Evolutionary conservation across 1,140 invertebrate genomes (phyloP), one percentile per base, ranked within the genome.

Genomic region (Drosophila sucinea): DNA sequence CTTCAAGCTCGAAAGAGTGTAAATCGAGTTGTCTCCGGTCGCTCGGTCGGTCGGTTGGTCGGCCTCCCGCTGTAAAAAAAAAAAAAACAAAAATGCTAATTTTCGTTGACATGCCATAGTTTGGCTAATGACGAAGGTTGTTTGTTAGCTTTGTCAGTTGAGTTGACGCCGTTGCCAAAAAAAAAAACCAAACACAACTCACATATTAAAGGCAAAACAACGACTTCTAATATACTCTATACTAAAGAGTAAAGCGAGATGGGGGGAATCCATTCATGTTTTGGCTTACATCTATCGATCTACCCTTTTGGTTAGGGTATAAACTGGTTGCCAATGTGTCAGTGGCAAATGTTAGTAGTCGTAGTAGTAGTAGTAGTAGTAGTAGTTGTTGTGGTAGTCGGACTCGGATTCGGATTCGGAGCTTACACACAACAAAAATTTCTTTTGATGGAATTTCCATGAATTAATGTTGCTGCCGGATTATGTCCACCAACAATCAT

Each of bases 81-180:
- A 71, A 79, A 86, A 75, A 79, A 71, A 79, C 81, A 75, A 79
- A 79, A 77, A 79, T 87, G 84, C 84, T 87, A 87, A 87, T 87
- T 87, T 87, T 81, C 73, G 84, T 89, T 87, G 84, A 87, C 84
- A 87, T 87, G 84, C 84, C 84, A 84, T 87, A 87, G 84, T 87
- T 87, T 87, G 84, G 84, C 84, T 87, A 87, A 89, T 87, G 84
- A 87, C 77, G 84, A 87, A 87, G 84, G 80, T 87, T 87, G 83
- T 86, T 82, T 85, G 82, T 85, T 85, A 78, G 81, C 74, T 85
- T 74, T 81, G 82, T 85, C 81, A 84, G 81, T 84, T 85, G 73
- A 81, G 75, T 86, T 85, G 75, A 81, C 75, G 76, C 76, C 69
- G 76, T 78, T 78, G 75, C 76, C 74, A 76, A 76, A 76, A 7